These are phyloP conservation scores for Thymelicus lineola DNA, from an alignment of 2,888 invertebrate species.

Conservation along the genomic window DNA sequence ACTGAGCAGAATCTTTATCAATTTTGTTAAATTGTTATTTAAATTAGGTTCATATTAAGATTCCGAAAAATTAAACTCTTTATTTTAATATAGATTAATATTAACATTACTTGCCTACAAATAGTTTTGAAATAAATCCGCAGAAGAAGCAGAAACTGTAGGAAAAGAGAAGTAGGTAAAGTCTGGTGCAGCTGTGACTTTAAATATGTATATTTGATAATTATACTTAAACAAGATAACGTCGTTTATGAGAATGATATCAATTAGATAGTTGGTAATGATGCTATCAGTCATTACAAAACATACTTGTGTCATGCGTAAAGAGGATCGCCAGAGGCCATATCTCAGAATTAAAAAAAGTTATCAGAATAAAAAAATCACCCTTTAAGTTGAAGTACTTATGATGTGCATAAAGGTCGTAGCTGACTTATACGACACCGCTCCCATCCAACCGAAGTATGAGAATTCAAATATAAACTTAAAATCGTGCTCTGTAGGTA, in stretches of 20 bases:
- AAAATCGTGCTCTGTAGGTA: no score
- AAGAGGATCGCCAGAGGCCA: no score
- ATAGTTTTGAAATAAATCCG: neutral
- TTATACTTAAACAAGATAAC: neutral
- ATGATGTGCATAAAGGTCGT: neutral
- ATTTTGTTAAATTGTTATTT: constrained; percentile 15
- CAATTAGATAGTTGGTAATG: neutral
- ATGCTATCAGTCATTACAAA: no score
- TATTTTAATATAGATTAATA: neutral
- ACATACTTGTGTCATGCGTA: no score
- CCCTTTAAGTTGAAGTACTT: neutral
- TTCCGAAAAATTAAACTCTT: neutral
- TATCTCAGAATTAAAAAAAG: neutral
- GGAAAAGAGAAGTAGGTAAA: no score
- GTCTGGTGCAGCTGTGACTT: no score
- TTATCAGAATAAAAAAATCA: no score
- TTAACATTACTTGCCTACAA: neutral
- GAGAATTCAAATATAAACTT: no score
- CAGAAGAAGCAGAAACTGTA: no score
- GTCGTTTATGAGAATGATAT: neutral
- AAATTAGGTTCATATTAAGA: constrained; percentile 15
- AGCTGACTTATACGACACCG: no score
- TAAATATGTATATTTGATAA: neutral
- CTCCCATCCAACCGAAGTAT: no score
- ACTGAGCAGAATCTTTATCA: constrained; percentile 38